These are phyloP conservation scores for Chaenogobius annularis DNA, from an alignment of 2,113 vertebrate species.

Conservation along the genomic window DNA sequence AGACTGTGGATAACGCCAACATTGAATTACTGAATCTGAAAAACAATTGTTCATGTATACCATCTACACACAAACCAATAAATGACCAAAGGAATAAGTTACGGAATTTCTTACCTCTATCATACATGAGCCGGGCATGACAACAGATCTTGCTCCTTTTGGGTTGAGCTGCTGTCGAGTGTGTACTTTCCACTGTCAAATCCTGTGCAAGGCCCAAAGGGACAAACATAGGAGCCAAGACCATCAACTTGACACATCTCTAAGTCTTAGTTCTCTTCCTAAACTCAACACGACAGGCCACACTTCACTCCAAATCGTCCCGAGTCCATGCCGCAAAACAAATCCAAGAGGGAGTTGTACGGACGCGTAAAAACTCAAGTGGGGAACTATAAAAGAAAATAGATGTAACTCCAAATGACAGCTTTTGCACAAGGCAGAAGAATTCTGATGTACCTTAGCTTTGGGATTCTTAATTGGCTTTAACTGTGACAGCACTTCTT, in stretches of 20 bases:
- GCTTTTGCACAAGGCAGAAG: conserved; percentile 42
- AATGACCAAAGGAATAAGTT: not conserved
- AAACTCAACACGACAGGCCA: conserved; percentile 36
- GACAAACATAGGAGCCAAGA: conserved; percentile 4
- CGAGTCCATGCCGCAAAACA: not conserved
- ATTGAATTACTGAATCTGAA: not conserved
- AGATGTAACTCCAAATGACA: conserved; percentile 46
- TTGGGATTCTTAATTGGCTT: conserved; percentile 52
- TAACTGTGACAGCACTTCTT: conserved; percentile 45
- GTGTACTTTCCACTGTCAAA: conserved; percentile 14
- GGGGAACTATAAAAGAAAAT: conserved; percentile 35
- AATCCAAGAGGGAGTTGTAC: not conserved
- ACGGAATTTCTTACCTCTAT: not conserved
- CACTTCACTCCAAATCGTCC: conserved; percentile 39
- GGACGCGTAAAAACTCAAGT: not conserved
- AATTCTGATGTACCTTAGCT: conserved; percentile 38
- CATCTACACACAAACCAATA: not conserved
- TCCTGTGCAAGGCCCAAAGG: conserved; percentile 6
- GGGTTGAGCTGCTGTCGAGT: not conserved
- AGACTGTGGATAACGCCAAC: too few relatives aligned
- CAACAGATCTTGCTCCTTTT: not conserved
- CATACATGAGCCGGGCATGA: not conserved
- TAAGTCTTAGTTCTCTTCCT: conserved; percentile 20
- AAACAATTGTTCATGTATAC: not conserved
- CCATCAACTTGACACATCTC: conserved; percentile 35